Conservation (phyloP, 2,113 vertebrate species). For the Ramphastos sulfuratus region DNA sequence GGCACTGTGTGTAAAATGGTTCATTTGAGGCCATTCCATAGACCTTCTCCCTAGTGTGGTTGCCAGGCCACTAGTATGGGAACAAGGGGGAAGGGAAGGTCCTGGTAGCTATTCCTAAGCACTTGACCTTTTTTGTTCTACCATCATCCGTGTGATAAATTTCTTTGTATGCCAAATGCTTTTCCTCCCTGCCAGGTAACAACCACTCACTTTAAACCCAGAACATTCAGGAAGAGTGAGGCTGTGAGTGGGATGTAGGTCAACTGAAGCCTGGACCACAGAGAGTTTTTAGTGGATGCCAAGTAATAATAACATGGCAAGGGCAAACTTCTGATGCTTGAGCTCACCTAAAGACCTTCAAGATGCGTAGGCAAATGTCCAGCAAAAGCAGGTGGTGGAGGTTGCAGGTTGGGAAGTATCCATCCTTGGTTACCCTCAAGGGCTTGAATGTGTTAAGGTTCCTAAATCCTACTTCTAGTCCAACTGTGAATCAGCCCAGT, state of each 20-base stretch:
- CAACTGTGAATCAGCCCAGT: not conserved
- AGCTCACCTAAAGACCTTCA: not conserved
- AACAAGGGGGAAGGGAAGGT: not conserved
- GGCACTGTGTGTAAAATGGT: no score
- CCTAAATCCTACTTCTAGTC: not conserved
- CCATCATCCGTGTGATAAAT: not conserved
- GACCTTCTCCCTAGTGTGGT: not conserved
- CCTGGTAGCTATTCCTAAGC: not conserved
- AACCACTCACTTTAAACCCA: fast-evolving
- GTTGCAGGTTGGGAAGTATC: not conserved
- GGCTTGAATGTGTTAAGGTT: not conserved
- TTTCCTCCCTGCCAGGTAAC: not conserved
- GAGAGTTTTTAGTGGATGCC: not conserved
- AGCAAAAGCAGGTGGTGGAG: fast-evolving
- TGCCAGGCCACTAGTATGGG: not conserved
- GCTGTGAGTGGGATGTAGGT: not conserved
- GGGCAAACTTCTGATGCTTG: not conserved
- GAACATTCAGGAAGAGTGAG: not conserved
- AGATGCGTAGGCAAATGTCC: not conserved
- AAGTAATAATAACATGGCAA: not conserved
- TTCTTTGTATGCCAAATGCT: not conserved
- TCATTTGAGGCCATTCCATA: no score
- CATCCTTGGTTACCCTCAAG: not conserved
- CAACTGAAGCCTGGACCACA: not conserved
- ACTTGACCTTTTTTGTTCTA: not conserved